A percentile compares a stretch with the other conserved stretches of the same genome.
Evolutionary conservation across 2,797 vertebrate species (phyloP).

Genomic region (Bradypodion pumilum): DNA sequence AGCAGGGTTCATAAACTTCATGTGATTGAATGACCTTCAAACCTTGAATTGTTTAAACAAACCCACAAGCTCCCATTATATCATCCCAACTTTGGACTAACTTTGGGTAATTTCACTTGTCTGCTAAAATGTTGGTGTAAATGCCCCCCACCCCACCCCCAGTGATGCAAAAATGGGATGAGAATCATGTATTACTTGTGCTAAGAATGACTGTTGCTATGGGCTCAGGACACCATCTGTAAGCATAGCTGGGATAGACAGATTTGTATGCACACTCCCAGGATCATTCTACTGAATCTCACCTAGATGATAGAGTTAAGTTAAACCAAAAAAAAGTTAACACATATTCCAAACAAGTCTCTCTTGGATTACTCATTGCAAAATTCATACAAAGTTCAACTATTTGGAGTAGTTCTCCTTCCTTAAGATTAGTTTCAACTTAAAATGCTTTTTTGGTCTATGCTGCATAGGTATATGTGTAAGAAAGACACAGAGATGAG

Average conservation of each 20-base stretch:
- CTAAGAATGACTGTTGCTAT: background rate
- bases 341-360: background rate
- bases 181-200: background rate
- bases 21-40: background rate
- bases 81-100: background rate
- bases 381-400: background rate
- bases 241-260: background rate
- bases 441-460: background rate
- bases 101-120: background rate
- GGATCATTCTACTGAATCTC: background rate
- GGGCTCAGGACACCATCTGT: background rate
- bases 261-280: too few species aligned
- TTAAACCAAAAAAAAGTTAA: too few species aligned
- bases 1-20: background rate
- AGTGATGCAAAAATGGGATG: background rate
- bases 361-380: background rate
- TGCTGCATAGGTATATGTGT: background rate
- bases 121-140: background rate
- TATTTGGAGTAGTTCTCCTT: too few species aligned
- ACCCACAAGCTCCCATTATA: background rate
- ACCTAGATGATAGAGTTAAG: background rate
- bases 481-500: background rate
- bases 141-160: background rate
- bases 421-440: background rate
- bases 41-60: background rate